phyloP scores from a whole-genome alignment of 2,797 vertebrate species.

The Halcyon chelicuti region DNA sequence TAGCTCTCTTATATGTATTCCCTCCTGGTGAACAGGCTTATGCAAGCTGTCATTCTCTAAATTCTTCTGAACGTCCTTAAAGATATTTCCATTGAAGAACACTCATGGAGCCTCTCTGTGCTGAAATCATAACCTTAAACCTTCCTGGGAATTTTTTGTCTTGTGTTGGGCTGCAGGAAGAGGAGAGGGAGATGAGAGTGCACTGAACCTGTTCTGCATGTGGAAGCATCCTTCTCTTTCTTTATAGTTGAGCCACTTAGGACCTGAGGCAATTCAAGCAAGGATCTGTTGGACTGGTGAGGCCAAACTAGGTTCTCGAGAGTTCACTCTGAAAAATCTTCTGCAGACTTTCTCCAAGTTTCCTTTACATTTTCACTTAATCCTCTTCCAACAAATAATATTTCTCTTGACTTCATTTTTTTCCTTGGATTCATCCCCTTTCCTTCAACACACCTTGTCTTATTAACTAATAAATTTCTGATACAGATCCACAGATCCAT shows the following conservation, averaged over 20 bases:
- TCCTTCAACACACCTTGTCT: background rate
- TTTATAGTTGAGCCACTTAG: background rate
- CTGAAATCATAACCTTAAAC: background rate
- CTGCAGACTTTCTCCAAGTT: background rate
- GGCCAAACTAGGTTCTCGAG: background rate
- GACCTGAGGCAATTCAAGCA: background rate
- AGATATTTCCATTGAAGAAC: background rate
- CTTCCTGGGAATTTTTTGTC: background rate
- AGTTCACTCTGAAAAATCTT: background rate
- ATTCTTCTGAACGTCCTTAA: background rate
- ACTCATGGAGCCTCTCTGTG: background rate
- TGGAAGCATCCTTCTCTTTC: background rate
- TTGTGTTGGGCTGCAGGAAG: background rate
- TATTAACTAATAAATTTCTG: background rate
- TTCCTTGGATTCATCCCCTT: background rate
- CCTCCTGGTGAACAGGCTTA: background rate
- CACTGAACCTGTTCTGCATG: background rate
- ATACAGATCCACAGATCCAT: background rate
- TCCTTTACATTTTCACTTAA: background rate
- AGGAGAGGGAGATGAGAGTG: background rate
- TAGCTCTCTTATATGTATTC: background rate
- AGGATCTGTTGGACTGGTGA: background rate
- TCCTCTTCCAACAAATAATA: background rate
- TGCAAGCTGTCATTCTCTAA: background rate
- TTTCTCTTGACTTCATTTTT: background rate